phyloP scores from a whole-genome alignment of 2,888 invertebrate species.

The Pyrocoelia pectoralis region DNA sequence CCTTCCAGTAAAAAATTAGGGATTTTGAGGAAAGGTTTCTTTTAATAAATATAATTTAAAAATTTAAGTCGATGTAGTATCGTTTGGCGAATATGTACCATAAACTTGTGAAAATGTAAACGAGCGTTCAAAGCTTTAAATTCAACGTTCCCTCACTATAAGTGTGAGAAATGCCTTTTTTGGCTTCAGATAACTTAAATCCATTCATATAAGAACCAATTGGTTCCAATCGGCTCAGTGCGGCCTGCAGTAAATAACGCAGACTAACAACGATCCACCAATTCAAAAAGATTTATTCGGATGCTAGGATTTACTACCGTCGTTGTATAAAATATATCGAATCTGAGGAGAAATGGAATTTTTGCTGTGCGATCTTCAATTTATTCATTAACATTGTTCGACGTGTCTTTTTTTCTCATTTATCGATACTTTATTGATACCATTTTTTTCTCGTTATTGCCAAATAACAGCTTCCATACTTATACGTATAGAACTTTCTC shows the following conservation, averaged over 20 bases:
- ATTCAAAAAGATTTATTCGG: conserved; percentile 50
- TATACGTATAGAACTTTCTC: no score
- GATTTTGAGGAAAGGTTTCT: no score
- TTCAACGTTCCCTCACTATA: conserved; percentile 8
- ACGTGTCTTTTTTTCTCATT: no score
- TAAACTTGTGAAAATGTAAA: conserved; percentile 18
- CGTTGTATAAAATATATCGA: conserved; percentile 28
- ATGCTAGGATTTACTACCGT: conserved; percentile 28
- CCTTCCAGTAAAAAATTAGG: no score
- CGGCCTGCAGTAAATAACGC: conserved; percentile 53
- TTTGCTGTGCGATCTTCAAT: background rate
- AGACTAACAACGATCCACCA: conserved; percentile 51
- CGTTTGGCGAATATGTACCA: background rate
- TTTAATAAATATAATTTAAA: no score
- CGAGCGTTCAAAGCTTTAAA: conserved; percentile 9
- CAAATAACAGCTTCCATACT: no score
- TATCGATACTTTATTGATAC: no score
- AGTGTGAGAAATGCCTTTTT: conserved; percentile 23
- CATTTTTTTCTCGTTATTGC: no score
- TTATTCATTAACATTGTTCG: background rate
- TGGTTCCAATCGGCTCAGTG: conserved; percentile 52
- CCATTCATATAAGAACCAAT: conserved; percentile 53
- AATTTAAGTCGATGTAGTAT: no score
- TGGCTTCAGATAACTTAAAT: conserved; percentile 43
- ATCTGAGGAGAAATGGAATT: conserved; percentile 13